phyloP scores from a whole-genome alignment of 2,888 invertebrate species.

The Aplocera efformata region DNA sequence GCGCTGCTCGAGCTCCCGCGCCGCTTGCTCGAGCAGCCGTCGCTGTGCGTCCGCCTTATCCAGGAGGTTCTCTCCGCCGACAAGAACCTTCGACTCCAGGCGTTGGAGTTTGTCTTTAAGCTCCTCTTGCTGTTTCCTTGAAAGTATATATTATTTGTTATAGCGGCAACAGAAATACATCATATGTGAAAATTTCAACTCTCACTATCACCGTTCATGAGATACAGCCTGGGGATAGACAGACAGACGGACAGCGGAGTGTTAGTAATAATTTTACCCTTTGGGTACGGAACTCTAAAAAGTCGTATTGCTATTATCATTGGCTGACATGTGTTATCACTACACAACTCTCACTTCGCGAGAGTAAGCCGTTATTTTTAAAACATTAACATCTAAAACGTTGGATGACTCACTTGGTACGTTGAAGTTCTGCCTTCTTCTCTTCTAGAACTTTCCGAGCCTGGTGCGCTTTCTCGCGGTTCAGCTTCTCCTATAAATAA shows the following conservation, averaged over 20 bases:
- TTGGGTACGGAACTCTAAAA: too few species aligned
- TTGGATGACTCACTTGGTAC: constrained; percentile 81
- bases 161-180: background rate
- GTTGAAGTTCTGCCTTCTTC: constrained; percentile 85
- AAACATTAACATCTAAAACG: too few species aligned
- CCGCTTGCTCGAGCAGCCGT: constrained; percentile 91
- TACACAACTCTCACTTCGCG: too few species aligned
- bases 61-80: constrained; percentile 98
- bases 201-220: too few species aligned
- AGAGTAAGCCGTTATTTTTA: too few species aligned
- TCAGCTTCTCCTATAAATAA: constrained; percentile 64
- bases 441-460: constrained; percentile 84
- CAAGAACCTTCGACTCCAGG: constrained; percentile 96
- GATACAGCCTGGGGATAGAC: too few species aligned
- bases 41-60: constrained; percentile 98
- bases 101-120: constrained; percentile 92
- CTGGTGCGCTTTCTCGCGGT: constrained; percentile 83
- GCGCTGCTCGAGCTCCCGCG: constrained; percentile 88
- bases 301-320: too few species aligned
- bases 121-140: constrained; percentile 87
- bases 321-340: too few species aligned
- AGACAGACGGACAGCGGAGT: too few species aligned
- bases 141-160: background rate
- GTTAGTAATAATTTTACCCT: too few species aligned
- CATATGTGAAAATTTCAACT: too few species aligned